Evolutionary conservation across 2,888 invertebrate species (phyloP).

Genomic region (Dasypolia templi): DNA sequence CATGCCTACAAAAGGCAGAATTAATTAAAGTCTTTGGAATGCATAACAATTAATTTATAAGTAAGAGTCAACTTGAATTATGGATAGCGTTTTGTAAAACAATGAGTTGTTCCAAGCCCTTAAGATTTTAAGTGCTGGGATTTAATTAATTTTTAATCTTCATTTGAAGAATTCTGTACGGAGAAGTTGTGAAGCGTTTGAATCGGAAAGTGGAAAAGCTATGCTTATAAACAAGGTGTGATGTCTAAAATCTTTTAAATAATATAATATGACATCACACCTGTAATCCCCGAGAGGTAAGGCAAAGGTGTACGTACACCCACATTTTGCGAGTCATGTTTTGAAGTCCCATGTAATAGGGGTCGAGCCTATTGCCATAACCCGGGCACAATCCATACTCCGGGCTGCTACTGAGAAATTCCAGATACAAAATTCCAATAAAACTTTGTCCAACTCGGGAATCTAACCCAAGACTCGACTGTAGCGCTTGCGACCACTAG

Average conservation of each 20-base stretch:
- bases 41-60: slow-evolving; percentile 32
- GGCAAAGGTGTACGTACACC: not conserved
- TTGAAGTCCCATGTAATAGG: too few species aligned
- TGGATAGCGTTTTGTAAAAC: slow-evolving; percentile 41
- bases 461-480: too few species aligned
- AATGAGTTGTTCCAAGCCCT: slow-evolving; percentile 42
- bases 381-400: too few species aligned
- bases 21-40: slow-evolving; percentile 42
- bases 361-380: too few species aligned
- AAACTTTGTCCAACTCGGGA: too few species aligned
- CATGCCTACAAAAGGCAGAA: slow-evolving; percentile 18
- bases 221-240: too few species aligned
- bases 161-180: slow-evolving; percentile 32
- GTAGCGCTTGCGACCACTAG: too few species aligned
- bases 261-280: not conserved
- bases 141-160: slow-evolving; percentile 52
- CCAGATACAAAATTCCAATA: too few species aligned
- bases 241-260: not conserved
- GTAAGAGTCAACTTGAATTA: slow-evolving; percentile 46
- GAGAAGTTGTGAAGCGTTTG: slow-evolving; percentile 11
- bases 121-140: slow-evolving; percentile 36
- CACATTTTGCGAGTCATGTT: not conserved
- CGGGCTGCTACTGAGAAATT: too few species aligned
- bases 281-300: not conserved
- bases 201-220: slow-evolving; percentile 9